These are phyloP conservation scores for Trachymyrmex cornetzi DNA, from an alignment of 1,140 invertebrate genomes.

Conservation along the genomic window DNA sequence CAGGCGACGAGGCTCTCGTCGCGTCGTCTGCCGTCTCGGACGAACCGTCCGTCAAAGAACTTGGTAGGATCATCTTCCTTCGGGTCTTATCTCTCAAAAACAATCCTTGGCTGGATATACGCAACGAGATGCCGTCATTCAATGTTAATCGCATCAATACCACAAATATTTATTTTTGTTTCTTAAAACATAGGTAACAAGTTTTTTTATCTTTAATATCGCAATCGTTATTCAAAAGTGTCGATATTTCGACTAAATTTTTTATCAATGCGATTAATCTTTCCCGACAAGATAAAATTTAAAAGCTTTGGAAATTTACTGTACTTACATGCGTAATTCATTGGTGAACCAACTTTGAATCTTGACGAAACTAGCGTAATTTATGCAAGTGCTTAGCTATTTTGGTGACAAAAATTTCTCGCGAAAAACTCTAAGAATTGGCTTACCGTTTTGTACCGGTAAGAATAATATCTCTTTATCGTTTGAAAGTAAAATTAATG, in stretches of 20 bases:
- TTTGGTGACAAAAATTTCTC: slow-evolving; percentile 30
- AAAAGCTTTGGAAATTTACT: no score
- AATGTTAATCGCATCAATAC: neutral
- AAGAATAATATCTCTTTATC: no score
- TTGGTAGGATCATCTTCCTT: slow-evolving; percentile 43
- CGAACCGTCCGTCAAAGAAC: neutral
- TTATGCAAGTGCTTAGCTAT: slow-evolving; percentile 40
- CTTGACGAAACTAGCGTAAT: neutral
- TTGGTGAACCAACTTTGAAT: neutral
- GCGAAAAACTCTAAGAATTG: neutral
- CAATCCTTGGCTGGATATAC: neutral
- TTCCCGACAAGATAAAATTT: no score
- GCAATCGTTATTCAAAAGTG: no score
- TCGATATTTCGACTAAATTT: no score
- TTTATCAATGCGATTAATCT: no score
- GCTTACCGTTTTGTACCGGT: no score
- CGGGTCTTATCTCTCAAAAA: neutral
- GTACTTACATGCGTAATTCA: neutral
- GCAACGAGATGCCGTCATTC: neutral
- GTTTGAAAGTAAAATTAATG: neutral
- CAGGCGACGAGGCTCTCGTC: neutral
- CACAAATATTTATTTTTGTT: neutral
- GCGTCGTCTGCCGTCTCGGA: no score
- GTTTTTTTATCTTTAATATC: no score
- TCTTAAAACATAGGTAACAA: neutral